Percentiles rank a stretch among this genome's conserved stretches.
Conservation (phyloP, 2,113 vertebrate genomes). For the Epinephelus moara region DNA sequence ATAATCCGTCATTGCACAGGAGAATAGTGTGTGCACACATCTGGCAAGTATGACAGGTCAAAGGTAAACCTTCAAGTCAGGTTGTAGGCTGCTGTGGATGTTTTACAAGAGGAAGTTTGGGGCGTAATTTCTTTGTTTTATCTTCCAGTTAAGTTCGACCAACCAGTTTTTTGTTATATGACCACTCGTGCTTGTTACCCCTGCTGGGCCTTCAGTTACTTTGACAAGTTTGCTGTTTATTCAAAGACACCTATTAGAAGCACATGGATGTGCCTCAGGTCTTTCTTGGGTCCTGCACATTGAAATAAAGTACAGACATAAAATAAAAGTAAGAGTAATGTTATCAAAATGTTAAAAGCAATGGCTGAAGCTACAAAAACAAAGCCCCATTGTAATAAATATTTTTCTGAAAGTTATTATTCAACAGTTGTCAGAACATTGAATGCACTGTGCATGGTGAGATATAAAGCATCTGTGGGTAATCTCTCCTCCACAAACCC, state of each 20-base stretch:
- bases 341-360: background rate
- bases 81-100: background rate
- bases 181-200: no score
- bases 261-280: no score
- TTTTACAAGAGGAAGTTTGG: background rate
- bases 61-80: no score
- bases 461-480: conserved; percentile 45
- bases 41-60: no score
- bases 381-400: background rate
- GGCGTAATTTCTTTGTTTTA: no score
- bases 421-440: conserved; percentile 25
- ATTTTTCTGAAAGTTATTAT: conserved; percentile 29
- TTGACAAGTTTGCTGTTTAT: background rate
- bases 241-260: no score
- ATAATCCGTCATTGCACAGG: no score
- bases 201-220: background rate
- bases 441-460: background rate
- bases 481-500: conserved; percentile 1
- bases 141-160: no score
- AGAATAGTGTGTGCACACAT: no score
- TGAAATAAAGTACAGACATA: no score
- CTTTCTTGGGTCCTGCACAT: no score
- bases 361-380: background rate
- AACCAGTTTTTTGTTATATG: no score
- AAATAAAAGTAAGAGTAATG: background rate